Evolutionary conservation across 2,797 vertebrate species (phyloP), one percentile per base, ranked within the genome.

Genomic region (Gadopsis marmoratus): DNA sequence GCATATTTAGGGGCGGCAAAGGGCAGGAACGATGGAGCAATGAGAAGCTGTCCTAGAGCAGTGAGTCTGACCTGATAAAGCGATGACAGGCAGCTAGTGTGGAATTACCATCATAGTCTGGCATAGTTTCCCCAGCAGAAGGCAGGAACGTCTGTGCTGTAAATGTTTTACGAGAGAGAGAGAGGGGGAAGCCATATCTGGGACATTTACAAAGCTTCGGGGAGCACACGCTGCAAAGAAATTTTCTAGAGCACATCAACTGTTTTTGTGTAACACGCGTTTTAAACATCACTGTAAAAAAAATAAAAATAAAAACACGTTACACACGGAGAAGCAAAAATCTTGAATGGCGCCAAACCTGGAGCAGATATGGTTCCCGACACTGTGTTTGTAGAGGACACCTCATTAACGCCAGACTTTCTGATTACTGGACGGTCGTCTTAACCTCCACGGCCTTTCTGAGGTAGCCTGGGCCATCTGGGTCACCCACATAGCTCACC

Each of bases 91-190:
- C 76, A 68, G 78, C 51, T 4, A 78, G 81, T 66, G 59, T 83
- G 78, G 82, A 83, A 83, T 75, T 76, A 78, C 64, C 77, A 78
- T 89, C 81, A 81, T 41, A 29, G 84, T 72, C 87, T 93, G 93
- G 89, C 91, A 86, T 78, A 59, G 72, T 89, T 91, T 88, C 81
- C 81, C 71, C 74, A 73, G 89, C 91, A 95, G 93, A 95, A 90
- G 93, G 92, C 86, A 70, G 65, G 61, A 76, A 71, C 81, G 89
- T 93, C 90, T 94, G 93, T 88, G 74, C 85, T 85, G 85, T 94
- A 87, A 95, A 94, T 94, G 90, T 94, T 95, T 95, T 84, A 94
- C 74, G 39, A 90, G 83, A 64, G 62, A 78, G 29, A 63, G 41
- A 90, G 82, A 60, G 58, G 77, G 26, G 50, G 66, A 74, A 85